These are phyloP conservation scores for Mus minutoides DNA, from an alignment of 2,797 vertebrate species.

Conservation along the genomic window DNA sequence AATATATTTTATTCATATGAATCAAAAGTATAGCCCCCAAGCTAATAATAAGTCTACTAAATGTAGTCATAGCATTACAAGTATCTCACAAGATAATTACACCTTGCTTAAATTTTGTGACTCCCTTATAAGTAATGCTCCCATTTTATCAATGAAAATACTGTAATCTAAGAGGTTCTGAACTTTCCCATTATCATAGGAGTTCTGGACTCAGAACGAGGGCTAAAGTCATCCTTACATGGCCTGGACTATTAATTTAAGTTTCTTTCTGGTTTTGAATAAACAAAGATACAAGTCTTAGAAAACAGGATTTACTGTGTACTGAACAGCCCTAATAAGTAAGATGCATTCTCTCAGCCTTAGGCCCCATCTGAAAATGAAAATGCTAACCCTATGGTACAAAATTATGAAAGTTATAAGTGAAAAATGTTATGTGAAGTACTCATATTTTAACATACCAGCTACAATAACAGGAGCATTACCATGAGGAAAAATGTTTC, in stretches of 20 bases:
- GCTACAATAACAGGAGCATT: background rate
- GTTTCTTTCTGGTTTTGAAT: background rate
- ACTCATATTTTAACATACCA: constrained; percentile 6
- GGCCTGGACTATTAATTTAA: background rate
- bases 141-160: background rate
- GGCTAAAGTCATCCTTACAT: background rate
- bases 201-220: background rate
- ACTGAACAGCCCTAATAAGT: background rate
- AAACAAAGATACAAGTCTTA: background rate
- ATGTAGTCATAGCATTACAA: background rate
- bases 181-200: background rate
- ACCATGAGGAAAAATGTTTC: background rate
- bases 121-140: background rate
- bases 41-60: background rate
- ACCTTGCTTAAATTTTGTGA: constrained; percentile 20
- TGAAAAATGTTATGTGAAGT: background rate
- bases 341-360: constrained; percentile 22
- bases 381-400: background rate
- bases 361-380: background rate
- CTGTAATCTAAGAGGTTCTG: background rate
- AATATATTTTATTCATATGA: background rate
- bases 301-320: background rate
- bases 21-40: constrained; percentile 35
- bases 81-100: background rate
- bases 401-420: background rate